A percentile compares a stretch with the other conserved stretches of the same genome.
These are phyloP conservation scores for Nebria brevicollis DNA, from an alignment of 2,888 invertebrate species.

Conservation along the genomic window DNA sequence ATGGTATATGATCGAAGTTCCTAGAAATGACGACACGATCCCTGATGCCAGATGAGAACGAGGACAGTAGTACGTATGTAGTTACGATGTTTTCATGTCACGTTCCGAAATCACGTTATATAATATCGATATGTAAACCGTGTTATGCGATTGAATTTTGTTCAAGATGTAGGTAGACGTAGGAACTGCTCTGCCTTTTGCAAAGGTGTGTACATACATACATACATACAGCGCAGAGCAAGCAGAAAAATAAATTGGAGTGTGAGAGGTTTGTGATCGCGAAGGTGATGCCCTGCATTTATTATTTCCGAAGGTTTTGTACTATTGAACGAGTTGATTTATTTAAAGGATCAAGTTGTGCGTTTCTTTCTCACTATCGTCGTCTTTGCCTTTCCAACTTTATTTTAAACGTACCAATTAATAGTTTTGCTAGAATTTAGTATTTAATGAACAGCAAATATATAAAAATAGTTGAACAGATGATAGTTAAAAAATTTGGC, in stretches of 20 bases:
- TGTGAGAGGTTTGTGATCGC: not conserved
- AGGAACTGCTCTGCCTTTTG: not conserved
- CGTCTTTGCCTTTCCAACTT: not conserved
- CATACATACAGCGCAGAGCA: not conserved
- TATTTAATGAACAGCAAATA: not conserved
- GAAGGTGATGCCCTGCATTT: not conserved
- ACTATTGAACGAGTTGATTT: not conserved
- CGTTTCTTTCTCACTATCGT: not conserved
- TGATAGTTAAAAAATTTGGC: not conserved
- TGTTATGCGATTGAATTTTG: conserved; percentile 41
- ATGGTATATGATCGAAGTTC: not conserved
- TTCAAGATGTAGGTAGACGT: not conserved
- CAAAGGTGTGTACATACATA: not conserved
- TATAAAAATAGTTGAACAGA: not conserved
- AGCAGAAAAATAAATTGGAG: not conserved
- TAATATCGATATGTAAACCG: conserved; percentile 37
- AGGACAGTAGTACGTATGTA: not conserved
- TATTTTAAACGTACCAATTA: too few relatives aligned
- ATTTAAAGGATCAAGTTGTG: not conserved
- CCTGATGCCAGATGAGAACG: not conserved
- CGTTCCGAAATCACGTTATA: conserved; percentile 2
- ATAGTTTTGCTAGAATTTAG: not conserved
- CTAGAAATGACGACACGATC: not conserved
- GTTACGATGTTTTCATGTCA: not conserved
- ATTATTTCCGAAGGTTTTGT: not conserved